Conservation (phyloP, 2,113 vertebrate species). For the Dipodomys stephensi region DNA sequence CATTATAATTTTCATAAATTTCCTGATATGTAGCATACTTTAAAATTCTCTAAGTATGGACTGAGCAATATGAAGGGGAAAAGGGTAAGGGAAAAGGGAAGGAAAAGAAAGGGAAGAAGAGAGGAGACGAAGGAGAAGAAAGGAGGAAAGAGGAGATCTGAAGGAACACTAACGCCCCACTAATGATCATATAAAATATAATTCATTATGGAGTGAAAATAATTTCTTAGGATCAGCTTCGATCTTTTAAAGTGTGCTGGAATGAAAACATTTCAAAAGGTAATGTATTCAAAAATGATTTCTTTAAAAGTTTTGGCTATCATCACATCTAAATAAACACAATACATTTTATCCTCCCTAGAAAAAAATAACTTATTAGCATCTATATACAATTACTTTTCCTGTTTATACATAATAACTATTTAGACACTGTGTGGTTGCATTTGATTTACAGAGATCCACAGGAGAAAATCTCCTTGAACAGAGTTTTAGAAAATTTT, state of each 20-base stretch:
- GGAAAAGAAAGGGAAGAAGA: no score
- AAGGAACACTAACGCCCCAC: neutral
- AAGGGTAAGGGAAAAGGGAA: no score
- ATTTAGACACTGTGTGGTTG: neutral
- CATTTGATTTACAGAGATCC: conserved; percentile 26
- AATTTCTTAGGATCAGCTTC: conserved; percentile 39
- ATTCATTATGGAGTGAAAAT: conserved; percentile 4
- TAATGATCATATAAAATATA: neutral
- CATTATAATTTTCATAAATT: neutral
- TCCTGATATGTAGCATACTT: neutral
- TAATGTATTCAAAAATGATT: conserved; percentile 42
- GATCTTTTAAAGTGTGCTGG: conserved; percentile 41
- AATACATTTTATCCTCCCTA: neutral
- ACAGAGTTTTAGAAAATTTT: conserved; percentile 44
- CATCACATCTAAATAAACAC: conserved; percentile 24
- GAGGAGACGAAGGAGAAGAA: no score
- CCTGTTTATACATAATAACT: conserved; percentile 37
- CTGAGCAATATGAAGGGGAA: neutral
- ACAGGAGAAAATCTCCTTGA: conserved; percentile 42
- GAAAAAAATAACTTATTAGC: conserved; percentile 46
- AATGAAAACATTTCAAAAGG: conserved; percentile 56
- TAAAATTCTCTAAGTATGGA: neutral
- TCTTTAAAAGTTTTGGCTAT: conserved; percentile 24
- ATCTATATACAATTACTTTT: conserved; percentile 46
- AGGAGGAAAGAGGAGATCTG: neutral